These are phyloP conservation scores for Cynaeus angustus DNA, from an alignment of 2,888 invertebrate genomes.

Conservation along the genomic window DNA sequence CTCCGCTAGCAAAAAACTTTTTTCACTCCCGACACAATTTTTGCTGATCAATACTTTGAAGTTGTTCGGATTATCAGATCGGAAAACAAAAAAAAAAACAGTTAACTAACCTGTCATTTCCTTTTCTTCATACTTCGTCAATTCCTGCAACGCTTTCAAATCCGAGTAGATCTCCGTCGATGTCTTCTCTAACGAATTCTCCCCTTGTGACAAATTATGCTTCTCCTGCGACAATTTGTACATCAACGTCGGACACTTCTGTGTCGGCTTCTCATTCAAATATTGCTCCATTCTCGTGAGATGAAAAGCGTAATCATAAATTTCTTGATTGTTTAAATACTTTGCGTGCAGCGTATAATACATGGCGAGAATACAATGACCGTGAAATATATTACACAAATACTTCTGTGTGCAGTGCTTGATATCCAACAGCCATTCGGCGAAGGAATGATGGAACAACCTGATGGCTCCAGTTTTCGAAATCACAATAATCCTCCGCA, in stretches of 20 bases:
- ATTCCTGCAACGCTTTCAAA: conserved; percentile 66
- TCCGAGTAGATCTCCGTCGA: conserved; percentile 69
- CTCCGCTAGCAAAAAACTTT: too few species aligned
- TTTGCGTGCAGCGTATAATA: conserved; percentile 83
- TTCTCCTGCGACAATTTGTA: conserved; percentile 66
- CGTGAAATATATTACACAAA: conserved; percentile 89
- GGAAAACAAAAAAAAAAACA: too few species aligned
- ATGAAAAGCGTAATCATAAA: conserved; percentile 83
- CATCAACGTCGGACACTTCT: conserved; percentile 69
- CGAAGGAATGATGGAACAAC: conserved; percentile 95
- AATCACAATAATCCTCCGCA: conserved; percentile 78
- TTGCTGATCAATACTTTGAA: too few species aligned
- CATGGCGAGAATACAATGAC: conserved; percentile 92
- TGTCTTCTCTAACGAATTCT: conserved; percentile 66
- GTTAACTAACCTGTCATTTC: conserved; percentile 56
- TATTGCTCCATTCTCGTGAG: conserved; percentile 81
- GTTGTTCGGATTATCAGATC: too few species aligned
- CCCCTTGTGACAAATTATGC: conserved; percentile 52
- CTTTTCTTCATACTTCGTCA: conserved; percentile 64
- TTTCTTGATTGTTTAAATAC: conserved; percentile 81
- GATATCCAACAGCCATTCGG: conserved; percentile 96
- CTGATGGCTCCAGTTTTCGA: conserved; percentile 77
- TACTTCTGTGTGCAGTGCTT: conserved; percentile 98
- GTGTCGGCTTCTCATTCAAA: conserved; percentile 71
- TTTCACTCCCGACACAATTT: too few species aligned